Evolutionary conservation across 2,113 vertebrate species (phyloP).

Genomic region (Callocephalon fimbriatum): DNA sequence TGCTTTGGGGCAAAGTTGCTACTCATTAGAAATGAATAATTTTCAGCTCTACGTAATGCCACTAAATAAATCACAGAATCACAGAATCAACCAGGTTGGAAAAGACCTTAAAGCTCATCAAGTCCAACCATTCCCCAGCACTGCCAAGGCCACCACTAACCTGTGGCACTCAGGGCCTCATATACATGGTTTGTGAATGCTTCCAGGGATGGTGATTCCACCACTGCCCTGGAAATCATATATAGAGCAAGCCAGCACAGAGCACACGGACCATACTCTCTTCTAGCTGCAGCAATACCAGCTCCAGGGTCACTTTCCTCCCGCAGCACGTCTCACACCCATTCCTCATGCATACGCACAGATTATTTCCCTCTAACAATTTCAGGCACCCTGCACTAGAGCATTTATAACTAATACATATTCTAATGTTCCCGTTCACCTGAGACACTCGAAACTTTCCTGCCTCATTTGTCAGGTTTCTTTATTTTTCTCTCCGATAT

Average conservation of each 20-base stretch:
- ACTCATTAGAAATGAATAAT: too few relatives aligned
- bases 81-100: not conserved
- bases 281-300: not conserved
- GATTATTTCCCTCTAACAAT: not conserved
- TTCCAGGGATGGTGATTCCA: not conserved
- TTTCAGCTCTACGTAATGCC: too few relatives aligned
- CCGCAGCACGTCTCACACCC: accelerated
- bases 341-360: not conserved
- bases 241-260: not conserved
- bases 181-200: not conserved
- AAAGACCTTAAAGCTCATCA: not conserved
- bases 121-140: not conserved
- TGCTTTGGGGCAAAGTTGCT: too few relatives aligned
- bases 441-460: conserved; percentile 27
- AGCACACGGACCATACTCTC: accelerated
- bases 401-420: conserved; percentile 50
- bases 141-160: not conserved
- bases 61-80: not conserved
- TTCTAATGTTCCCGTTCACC: conserved; percentile 31
- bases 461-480: conserved; percentile 45
- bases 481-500: not conserved
- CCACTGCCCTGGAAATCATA: not conserved
- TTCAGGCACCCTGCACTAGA: not conserved
- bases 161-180: not conserved
- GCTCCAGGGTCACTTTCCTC: not conserved